Evolutionary conservation across 2,113 vertebrate genomes (phyloP), one percentile per base, ranked within the genome.

Genomic region (Choloepus hoffmanni): DNA sequence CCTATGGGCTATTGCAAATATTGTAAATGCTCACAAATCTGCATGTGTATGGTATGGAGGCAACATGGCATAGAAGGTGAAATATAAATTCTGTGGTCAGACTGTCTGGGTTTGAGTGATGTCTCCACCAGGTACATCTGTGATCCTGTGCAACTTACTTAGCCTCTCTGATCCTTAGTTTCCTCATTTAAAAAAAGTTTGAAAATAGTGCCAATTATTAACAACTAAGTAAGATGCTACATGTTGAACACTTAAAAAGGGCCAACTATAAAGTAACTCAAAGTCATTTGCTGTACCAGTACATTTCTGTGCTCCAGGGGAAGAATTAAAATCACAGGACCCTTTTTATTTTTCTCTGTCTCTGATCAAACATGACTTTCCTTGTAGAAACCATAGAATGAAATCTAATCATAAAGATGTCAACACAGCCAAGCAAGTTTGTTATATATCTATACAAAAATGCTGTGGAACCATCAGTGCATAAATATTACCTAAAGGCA

Each of bases 151-250:
- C 65, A 73, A 60, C 24, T 53, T 62, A 40, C 65, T 50, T 79
- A 72, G 36, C 43, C 58, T 65, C 58, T 65, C 63, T 68, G 62
- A 28, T 40, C 28, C n/a, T 83, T 67, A 73, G 40, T 73, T 45
- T 26, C 36, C 40, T 43, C 40, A 26, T 43, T 45, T 43, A 45
- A 24, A 26, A 43, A 10, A 73, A 12, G 23, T 26, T 45, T 63
- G 63, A 83, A 83, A 83, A 77, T 26, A 63, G 43, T 70, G 36
- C 18, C 77, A 94, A 19, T 43, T 40, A 88, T 83, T 83, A 77
- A 55, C 30, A 83, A 40, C 24, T 36, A 84, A 50, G 48, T 48
- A 65, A 55, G 36, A 24, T 65, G n/a, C 81, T 79, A 63, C 26
- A 18, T 36, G 23, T 45, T 45, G 78, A 85, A 28, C 5, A 21